Evolutionary conservation across 1,140 invertebrate species (phyloP).

Genomic region (Aphis craccivora): DNA sequence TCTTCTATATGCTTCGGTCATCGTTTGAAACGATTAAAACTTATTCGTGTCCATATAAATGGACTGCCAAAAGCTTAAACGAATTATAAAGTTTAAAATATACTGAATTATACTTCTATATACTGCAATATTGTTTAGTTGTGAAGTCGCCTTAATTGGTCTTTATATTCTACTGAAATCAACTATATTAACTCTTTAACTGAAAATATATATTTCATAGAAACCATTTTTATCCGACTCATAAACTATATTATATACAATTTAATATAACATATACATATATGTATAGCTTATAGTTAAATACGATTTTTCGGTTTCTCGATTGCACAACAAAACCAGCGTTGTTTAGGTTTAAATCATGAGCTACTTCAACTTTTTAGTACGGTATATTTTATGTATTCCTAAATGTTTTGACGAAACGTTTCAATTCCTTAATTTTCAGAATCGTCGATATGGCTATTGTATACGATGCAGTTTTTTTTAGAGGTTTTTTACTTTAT

Average conservation of each 20-base stretch:
- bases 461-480: neutral
- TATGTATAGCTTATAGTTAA: neutral
- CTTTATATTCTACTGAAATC: neutral
- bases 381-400: neutral
- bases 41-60: conserved; percentile 1
- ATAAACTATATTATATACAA: neutral
- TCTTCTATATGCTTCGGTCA: neutral
- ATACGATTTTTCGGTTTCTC: neutral
- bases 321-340: neutral
- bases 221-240: neutral
- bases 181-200: neutral
- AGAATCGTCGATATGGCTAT: too few species aligned
- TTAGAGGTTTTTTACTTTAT: neutral
- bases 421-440: neutral
- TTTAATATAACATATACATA: neutral
- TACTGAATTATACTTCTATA: conserved; percentile 7
- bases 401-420: neutral
- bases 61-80: neutral
- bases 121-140: neutral
- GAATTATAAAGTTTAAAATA: neutral
- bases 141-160: neutral
- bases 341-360: neutral
- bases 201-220: neutral
- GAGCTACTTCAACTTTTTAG: neutral
- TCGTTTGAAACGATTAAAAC: neutral